These are phyloP conservation scores for Fistularia tabacaria DNA, from an alignment of 2,797 vertebrate genomes.

Conservation along the genomic window DNA sequence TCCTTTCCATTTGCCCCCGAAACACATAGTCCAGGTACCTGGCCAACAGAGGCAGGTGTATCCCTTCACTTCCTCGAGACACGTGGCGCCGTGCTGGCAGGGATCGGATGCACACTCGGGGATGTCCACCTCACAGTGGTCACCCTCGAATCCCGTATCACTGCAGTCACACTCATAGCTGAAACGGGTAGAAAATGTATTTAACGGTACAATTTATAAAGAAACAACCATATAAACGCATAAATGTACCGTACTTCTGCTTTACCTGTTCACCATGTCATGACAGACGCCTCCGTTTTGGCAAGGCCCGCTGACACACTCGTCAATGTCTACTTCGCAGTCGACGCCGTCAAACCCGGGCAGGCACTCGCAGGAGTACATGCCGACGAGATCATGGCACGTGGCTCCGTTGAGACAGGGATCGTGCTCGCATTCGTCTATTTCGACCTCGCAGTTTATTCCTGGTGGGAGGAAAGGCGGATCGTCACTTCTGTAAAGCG, in stretches of 20 bases:
- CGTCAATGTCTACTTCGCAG: constrained; percentile 85
- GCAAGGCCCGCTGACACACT: constrained; percentile 87
- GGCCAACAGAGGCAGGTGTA: constrained; percentile 89
- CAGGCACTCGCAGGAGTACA: constrained; percentile 83
- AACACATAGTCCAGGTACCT: constrained; percentile 68
- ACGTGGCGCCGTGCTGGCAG: constrained; percentile 82
- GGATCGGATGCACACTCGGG: constrained; percentile 87
- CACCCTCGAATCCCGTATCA: constrained; percentile 84
- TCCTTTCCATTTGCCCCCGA: no score
- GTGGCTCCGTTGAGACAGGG: constrained; percentile 81
- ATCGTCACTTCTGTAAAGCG: not conserved
- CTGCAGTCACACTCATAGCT: constrained; percentile 87
- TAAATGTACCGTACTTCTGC: constrained; percentile 7
- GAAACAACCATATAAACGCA: not conserved
- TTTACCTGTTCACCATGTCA: constrained; percentile 84
- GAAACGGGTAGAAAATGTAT: constrained; percentile 22
- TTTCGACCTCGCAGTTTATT: constrained; percentile 82
- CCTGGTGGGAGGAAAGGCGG: constrained; percentile 50
- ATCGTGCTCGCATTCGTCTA: constrained; percentile 84
- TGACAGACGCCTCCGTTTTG: constrained; percentile 77
- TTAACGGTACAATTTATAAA: not conserved
- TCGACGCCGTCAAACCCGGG: constrained; percentile 77
- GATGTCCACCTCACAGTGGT: constrained; percentile 84
- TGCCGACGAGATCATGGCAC: constrained; percentile 79
- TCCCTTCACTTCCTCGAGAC: constrained; percentile 78